Evolutionary conservation across 2,113 vertebrate genomes (phyloP).

Genomic region (Hippocampus barbouri): DNA sequence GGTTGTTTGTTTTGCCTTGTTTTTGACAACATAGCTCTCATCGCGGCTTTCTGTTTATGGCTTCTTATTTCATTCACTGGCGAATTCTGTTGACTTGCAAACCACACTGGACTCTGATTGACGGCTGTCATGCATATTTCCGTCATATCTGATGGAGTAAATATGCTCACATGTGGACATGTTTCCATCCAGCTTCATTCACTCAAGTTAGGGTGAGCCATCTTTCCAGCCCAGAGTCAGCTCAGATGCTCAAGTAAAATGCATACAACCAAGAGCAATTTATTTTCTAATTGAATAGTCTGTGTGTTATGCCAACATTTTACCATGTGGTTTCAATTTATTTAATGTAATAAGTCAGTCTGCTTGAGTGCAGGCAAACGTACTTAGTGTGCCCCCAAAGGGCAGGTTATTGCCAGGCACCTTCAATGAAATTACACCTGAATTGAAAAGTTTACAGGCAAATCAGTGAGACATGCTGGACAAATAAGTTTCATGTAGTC

Average conservation of each 20-base stretch:
- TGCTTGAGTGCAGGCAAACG: background rate
- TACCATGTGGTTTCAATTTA: background rate
- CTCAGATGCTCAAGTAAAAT: background rate
- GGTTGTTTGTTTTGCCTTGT: too few relatives aligned
- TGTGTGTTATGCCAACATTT: background rate
- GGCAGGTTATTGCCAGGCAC: constrained; percentile 88
- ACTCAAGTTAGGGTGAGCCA: background rate
- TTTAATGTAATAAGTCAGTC: background rate
- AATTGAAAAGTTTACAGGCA: constrained; percentile 91
- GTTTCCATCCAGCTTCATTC: background rate
- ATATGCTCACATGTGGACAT: background rate
- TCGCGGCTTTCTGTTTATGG: too few relatives aligned
- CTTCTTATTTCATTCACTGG: too few relatives aligned
- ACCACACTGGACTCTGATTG: too few relatives aligned
- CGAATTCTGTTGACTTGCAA: too few relatives aligned
- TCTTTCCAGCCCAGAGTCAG: background rate
- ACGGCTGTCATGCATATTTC: too few relatives aligned
- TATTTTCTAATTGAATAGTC: background rate
- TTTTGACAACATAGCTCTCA: too few relatives aligned
- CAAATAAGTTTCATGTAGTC: constrained; percentile 27
- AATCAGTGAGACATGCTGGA: constrained; percentile 39
- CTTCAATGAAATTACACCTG: constrained; percentile 95
- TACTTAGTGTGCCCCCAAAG: constrained; percentile 71
- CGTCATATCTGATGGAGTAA: constrained; percentile 41
- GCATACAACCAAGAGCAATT: background rate